These are phyloP conservation scores for Lindbergichthys nudifrons DNA, from an alignment of 2,797 vertebrate species.

Conservation along the genomic window DNA sequence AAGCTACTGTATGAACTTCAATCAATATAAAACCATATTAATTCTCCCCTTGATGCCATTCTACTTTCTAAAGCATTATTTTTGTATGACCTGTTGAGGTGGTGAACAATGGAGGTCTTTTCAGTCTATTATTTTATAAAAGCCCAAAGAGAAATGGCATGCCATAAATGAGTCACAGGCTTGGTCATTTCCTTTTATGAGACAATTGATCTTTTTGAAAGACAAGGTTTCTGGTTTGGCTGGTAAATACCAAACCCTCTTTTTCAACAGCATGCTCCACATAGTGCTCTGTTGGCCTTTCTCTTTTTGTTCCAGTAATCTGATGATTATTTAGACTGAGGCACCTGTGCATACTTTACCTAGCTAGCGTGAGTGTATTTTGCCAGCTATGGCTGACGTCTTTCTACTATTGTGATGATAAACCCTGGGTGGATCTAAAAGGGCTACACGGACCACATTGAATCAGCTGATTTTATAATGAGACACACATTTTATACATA, in stretches of 20 bases:
- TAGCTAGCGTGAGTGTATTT: constrained; percentile 1
- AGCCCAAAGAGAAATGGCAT: constrained; percentile 23
- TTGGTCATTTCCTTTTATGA: constrained; percentile 40
- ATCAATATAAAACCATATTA: not conserved
- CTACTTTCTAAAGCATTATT: constrained; percentile 33
- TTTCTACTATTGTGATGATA: not conserved
- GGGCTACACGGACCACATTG: not conserved
- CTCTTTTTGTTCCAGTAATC: constrained; percentile 30
- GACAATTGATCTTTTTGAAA: constrained; percentile 40
- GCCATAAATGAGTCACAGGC: constrained; percentile 50
- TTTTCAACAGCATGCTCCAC: constrained; percentile 2
- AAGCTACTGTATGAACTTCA: not conserved
- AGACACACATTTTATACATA: not conserved
- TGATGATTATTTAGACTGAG: constrained; percentile 38
- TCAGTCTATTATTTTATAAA: constrained; percentile 26
- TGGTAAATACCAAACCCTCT: constrained; percentile 38
- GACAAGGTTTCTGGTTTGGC: constrained; percentile 51
- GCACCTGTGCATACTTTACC: constrained; percentile 40
- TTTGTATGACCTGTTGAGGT: constrained; percentile 24
- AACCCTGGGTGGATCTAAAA: constrained; percentile 6
- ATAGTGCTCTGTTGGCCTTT: constrained; percentile 17
- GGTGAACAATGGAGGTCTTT: constrained; percentile 42
- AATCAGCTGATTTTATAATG: not conserved
- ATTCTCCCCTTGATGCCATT: not conserved
- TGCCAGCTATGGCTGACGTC: not conserved